Evolutionary conservation across 2,113 vertebrate species (phyloP).

Genomic region (Drymodes brunneopygia): DNA sequence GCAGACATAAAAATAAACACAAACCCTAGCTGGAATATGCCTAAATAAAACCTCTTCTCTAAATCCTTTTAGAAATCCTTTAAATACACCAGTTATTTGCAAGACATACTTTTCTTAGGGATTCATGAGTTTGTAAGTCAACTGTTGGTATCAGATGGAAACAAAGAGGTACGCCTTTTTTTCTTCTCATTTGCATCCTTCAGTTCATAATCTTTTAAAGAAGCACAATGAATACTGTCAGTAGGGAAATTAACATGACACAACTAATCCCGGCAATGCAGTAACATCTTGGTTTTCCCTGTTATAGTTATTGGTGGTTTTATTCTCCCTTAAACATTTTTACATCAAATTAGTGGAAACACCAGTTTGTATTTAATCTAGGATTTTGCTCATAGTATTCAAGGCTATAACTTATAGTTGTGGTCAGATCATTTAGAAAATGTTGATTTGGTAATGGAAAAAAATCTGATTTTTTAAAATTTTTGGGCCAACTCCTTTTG

Average conservation of each 20-base stretch:
- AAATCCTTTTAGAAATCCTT: conserved; percentile 14
- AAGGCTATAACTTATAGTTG: background rate
- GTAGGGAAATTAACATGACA: background rate
- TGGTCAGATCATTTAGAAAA: background rate
- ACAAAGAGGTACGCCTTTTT: background rate
- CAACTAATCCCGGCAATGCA: background rate
- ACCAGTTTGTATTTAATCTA: background rate
- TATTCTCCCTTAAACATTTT: background rate
- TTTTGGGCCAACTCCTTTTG: background rate
- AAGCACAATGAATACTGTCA: background rate
- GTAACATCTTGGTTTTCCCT: background rate
- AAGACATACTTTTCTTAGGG: background rate
- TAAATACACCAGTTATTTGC: background rate
- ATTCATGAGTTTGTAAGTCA: background rate
- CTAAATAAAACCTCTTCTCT: conserved; percentile 1
- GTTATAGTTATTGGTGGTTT: background rate
- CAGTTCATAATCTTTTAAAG: background rate
- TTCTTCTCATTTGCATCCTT: background rate
- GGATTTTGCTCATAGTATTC: background rate
- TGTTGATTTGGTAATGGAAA: background rate
- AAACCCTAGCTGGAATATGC: background rate
- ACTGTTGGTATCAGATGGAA: background rate
- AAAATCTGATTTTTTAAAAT: background rate
- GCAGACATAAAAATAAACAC: background rate
- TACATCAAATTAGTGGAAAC: background rate